A percentile compares a stretch with the other conserved stretches of the same genome.
Conservation (phyloP, 2,797 vertebrate genomes). For the Eremophila alpestris region DNA sequence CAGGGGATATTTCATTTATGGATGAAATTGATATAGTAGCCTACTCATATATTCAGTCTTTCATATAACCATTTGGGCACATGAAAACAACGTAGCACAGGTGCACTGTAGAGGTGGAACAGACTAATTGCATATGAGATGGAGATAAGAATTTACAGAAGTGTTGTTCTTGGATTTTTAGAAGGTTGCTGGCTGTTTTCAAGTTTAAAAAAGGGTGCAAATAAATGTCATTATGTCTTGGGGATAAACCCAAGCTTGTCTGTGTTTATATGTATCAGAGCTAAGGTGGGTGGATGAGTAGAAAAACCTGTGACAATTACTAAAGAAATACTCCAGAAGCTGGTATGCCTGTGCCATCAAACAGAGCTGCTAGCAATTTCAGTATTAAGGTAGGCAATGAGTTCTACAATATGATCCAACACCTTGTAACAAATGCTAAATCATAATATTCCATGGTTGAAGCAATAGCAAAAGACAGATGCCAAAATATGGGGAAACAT, state of each 20-base stretch:
- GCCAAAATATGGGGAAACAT: background rate
- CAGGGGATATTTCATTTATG: background rate
- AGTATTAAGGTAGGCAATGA: background rate
- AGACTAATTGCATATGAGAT: background rate
- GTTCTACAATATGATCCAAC: background rate
- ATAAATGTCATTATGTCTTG: background rate
- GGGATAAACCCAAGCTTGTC: constrained; percentile 8
- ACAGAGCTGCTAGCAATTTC: background rate
- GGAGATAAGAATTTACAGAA: background rate
- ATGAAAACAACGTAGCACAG: background rate
- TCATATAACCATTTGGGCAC: background rate
- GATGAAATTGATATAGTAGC: background rate
- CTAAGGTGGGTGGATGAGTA: constrained; percentile 3
- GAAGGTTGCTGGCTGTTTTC: background rate
- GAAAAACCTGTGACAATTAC: constrained; percentile 18
- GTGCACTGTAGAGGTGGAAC: background rate
- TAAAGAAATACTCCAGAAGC: background rate
- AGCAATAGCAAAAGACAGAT: background rate
- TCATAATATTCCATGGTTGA: background rate
- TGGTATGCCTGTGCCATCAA: background rate
- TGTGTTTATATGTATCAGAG: constrained; percentile 21
- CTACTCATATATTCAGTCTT: background rate
- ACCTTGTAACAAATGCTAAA: background rate
- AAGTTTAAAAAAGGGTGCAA: background rate
- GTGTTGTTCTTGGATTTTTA: background rate